Evolutionary conservation across 2,888 invertebrate genomes (phyloP), one percentile per base, ranked within the genome.

Genomic region (Rotaria macrura): DNA sequence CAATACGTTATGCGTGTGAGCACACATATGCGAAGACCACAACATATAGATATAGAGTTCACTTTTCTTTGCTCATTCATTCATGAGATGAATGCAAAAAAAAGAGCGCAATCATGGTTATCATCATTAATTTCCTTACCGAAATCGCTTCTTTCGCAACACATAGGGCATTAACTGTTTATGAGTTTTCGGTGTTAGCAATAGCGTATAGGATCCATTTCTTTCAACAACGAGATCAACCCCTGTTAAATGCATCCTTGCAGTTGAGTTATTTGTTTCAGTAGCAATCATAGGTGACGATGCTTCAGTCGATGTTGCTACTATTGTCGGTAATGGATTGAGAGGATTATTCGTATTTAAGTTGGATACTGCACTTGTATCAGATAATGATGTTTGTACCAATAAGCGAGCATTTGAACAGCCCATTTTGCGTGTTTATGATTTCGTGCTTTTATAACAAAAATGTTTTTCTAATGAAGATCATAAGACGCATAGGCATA

Each of bases 151-250:
- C 20, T 79, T 79, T 23, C 79, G 40, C 25, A 79, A 25, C 3
- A 79, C 79, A n/a, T 79, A 79, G 43, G 79, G 79, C 79, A 79
- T 79, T 79, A 79, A 79, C 79, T 79, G 43, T 43, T 79, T 79
- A 79, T 79, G 79, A 40, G 79, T 79, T 79, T 43, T 79, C 25
- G 79, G 79, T 79, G 79, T 79, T 5, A 79, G 43, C n/a, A 79
- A 79, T 10, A 79, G 79, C 10, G 79, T 79, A 79, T 79, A 79
- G 7, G 79, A 79, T n/a, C 79, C 79, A 43, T 79, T 79, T 79
- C 79, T 79, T 79, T 79, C 79, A 43, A 79, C 79, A 79, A 79
- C 79, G n/a, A 79, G 43, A 79, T 79, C 79, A n/a, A 79, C 79
- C 23, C 79, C 79, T 23, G 40, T 79, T 79, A 79, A 34, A n/a